Evolutionary conservation across 2,113 vertebrate genomes (phyloP).

Genomic region (Octodon degus): DNA sequence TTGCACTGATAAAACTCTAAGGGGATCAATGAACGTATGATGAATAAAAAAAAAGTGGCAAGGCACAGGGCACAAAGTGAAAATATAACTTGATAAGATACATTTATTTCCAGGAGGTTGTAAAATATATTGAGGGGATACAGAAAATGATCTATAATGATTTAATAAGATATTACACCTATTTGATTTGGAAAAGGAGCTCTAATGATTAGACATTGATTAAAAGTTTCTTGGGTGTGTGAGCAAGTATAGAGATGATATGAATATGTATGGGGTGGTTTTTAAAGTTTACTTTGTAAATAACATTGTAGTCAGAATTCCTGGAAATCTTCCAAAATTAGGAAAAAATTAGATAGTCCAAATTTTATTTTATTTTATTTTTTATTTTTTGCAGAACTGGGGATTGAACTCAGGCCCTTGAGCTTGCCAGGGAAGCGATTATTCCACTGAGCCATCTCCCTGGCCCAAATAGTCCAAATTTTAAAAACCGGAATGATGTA

Average conservation of each 20-base stretch:
- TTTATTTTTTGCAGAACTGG: too few relatives aligned
- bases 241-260: not conserved
- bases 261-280: not conserved
- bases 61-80: not conserved
- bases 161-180: constrained; percentile 39
- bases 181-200: not conserved
- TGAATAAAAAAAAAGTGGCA: not conserved
- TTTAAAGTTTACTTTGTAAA: constrained; percentile 15
- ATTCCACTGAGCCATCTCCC: too few relatives aligned
- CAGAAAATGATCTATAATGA: constrained; percentile 40
- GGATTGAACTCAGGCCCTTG: too few relatives aligned
- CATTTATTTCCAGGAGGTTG: not conserved
- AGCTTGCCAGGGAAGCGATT: too few relatives aligned
- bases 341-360: not conserved
- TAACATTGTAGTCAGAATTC: not conserved
- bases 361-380: not conserved
- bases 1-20: constrained; percentile 1
- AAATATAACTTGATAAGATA: not conserved
- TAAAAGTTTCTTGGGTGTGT: constrained; percentile 8
- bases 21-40: not conserved
- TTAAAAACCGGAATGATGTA: not conserved
- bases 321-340: not conserved
- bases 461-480: not conserved
- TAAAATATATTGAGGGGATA: not conserved
- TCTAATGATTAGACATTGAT: constrained; percentile 30